Conservation (phyloP, 2,797 vertebrate species). For the Remorina albescens region DNA sequence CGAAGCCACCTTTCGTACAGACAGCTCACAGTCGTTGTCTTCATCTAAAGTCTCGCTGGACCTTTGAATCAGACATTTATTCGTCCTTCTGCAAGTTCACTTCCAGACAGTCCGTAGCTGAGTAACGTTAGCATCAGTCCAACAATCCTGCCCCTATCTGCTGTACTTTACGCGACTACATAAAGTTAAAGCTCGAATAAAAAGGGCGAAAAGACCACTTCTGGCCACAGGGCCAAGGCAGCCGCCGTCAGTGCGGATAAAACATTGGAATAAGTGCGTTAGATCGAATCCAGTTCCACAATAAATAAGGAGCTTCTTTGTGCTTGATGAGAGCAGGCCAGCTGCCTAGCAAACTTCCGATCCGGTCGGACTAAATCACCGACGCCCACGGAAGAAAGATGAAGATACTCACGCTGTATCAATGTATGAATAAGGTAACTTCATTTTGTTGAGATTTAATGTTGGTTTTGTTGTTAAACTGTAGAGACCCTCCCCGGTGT, state of each 20-base stretch:
- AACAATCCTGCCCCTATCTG: slow-evolving; percentile 26
- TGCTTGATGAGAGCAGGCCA: slow-evolving; percentile 75
- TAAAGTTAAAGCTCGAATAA: not conserved
- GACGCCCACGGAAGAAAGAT: rapidly evolving
- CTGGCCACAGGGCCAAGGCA: rapidly evolving
- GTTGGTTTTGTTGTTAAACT: slow-evolving; percentile 38
- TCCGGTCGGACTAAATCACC: not conserved
- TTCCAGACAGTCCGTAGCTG: slow-evolving; percentile 49
- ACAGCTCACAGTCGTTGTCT: not conserved
- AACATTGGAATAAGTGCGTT: not conserved
- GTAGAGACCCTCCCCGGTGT: slow-evolving; percentile 62
- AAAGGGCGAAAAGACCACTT: not conserved
- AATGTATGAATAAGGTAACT: slow-evolving; percentile 65
- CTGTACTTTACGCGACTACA: slow-evolving; percentile 5
- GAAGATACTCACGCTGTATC: slow-evolving; percentile 79
- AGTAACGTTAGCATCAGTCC: slow-evolving; percentile 56
- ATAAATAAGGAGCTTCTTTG: slow-evolving; percentile 77
- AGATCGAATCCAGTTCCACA: slow-evolving; percentile 45
- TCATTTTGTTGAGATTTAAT: slow-evolving; percentile 72
- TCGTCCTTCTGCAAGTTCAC: not conserved
- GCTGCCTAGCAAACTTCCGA: slow-evolving; percentile 58
- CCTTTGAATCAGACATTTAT: not conserved
- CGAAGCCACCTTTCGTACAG: slow-evolving; percentile 34
- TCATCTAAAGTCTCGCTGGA: not conserved
- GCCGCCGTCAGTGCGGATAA: rapidly evolving